Evolutionary conservation across 2,113 vertebrate genomes (phyloP), one percentile per base, ranked within the genome.

Genomic region (Calidris pygmaea): DNA sequence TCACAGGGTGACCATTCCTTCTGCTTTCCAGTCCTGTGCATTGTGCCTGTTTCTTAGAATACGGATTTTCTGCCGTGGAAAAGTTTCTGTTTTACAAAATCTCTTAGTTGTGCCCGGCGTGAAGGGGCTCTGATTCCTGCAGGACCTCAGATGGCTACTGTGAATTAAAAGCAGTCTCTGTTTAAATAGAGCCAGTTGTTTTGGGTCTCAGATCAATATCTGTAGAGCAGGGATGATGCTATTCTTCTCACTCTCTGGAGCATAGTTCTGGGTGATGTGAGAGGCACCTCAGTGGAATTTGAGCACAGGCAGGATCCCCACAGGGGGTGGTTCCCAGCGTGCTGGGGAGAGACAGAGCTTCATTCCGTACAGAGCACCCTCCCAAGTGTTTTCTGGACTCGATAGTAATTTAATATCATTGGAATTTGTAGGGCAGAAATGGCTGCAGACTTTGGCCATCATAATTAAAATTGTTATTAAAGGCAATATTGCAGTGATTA

Each of bases 381-480:
- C 92, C 91, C 83, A 14, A 81, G 21, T 10, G 80, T 43, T 56
- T 60, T 24, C 89, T 96, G 85, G 55, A 32, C 93, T 58, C 67
- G 14, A 6, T 14, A 72, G 94, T 76, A 73, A 97, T 93, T 65
- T 48, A 76, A 95, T 94, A 89, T 26, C 53, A 2, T 17, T 55
- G 92, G 89, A 89, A 95, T 96, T 78, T 89, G 83, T 62, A 41
- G 92, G 94, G 72, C 92, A 96, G 91, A 29, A 77, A 55, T 67
- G 82, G 72, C 78, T 93, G 85, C 94, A 74, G 84, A 60, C 48
- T 76, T 10, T 12, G 59, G 65, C 80, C 86, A 35, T 68, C 77
- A 21, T 90, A 87, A 97, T 95, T 92, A 89, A 92, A 58, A 2
- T 70, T 6, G 60, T 92, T 97, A 89, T 86, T 95, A 91, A 94